Base-by-base conservation (phyloP, 1,140 invertebrate genomes). In the Lethocerus indicus region DNA sequence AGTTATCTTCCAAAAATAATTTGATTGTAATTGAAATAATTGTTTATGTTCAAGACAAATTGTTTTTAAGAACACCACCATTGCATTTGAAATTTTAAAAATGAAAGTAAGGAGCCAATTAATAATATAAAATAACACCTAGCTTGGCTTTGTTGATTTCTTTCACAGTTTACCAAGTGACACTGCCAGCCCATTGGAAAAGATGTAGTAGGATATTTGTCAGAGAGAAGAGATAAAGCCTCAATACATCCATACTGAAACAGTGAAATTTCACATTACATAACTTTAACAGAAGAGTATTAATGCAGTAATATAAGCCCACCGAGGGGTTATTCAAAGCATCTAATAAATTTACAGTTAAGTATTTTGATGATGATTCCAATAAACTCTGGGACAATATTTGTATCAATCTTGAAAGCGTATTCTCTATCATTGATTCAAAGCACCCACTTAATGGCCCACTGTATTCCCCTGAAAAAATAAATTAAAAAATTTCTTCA, bases 321-420 rank as follows among this genome's bases (percentile, higher is more conserved):
- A 32, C 29, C 9, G n/a, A 40, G 6, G n/a, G 37, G 21, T 9
- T 9, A 40, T 16, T 16, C 6, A 40, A 21, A 21, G 2, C 3
- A 2, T 16, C 13, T 16, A 41, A 21, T 3, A 24, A 37, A 72
- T 73, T 73, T 61, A 81, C 79, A 53, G 71, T 72, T 56, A 75
- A 67, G 64, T 71, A 68, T 63, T 76, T 80, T 47, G 71, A 74
- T 47, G 69, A 67, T 6, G 75, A 72, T 57, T 75, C 63, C n/a
- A 75, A 56, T 35, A 60, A 61, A 24, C 63, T 58, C 28, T 68
- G 58, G 16, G 76, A 56, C 3, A 52, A 23, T 4, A 63, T 55
- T 37, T 62, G 61, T 3, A 76, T 60, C 39, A 76, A 59, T 59
- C 71, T 63, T 3, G 74, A 75, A 44, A 78, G 59, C 26, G 59